These are phyloP conservation scores for Cercopithecus mona DNA, from an alignment of 2,113 vertebrate species.

Conservation along the genomic window DNA sequence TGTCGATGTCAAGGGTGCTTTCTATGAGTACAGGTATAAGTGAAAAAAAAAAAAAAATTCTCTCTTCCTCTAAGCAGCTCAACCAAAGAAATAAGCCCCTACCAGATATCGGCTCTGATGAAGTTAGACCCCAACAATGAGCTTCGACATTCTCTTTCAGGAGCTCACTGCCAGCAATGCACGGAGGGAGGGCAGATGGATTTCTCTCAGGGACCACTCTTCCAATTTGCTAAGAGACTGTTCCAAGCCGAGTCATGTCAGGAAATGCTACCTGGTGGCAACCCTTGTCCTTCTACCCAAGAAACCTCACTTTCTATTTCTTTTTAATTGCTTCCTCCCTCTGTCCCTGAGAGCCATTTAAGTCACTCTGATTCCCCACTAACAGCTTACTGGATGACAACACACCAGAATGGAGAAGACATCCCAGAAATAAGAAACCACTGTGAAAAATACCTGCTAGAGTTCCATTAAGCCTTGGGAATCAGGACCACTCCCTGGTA, in stretches of 20 bases:
- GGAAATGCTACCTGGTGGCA: background rate
- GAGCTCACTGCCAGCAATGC: accelerated
- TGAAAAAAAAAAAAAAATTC: background rate
- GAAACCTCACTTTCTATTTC: slow-evolving; percentile 21
- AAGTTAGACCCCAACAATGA: background rate
- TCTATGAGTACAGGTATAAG: background rate
- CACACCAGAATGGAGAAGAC: background rate
- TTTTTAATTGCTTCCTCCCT: slow-evolving; percentile 51
- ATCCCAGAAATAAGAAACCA: background rate
- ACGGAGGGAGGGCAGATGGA: accelerated
- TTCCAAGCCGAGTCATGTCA: background rate
- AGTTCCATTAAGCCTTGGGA: background rate
- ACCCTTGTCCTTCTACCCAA: background rate
- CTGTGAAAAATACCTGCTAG: background rate
- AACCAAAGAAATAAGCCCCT: background rate
- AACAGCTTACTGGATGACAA: background rate
- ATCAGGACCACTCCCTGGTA: background rate
- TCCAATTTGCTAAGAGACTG: background rate
- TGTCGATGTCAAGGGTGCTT: background rate
- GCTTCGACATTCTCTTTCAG: background rate
- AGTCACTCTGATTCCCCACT: background rate
- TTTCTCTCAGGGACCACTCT: background rate
- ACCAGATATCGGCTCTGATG: background rate
- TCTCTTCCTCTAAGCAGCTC: background rate
- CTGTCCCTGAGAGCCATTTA: background rate